Evolutionary conservation across 2,797 vertebrate species (phyloP), one percentile per base, ranked within the genome.

Genomic region (Macrochelys suwanniensis): DNA sequence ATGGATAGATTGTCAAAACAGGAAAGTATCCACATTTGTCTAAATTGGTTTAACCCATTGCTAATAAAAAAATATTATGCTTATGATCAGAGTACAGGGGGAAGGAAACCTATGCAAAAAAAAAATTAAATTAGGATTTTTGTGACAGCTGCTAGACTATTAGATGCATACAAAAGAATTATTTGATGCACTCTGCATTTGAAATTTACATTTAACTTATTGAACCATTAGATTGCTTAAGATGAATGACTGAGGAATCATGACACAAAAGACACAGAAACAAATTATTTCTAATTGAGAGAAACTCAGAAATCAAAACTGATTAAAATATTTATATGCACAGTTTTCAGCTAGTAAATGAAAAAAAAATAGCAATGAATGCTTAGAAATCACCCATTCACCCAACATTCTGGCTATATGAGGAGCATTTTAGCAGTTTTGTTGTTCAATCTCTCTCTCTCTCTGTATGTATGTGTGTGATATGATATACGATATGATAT

Each of bases 141-240:
- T 87, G 49, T 92, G 59, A 89, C 57, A 83, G 28, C 13, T 94
- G 50, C 6, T 81, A 85, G 37, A 13, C 16, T 95, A 84, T 31
- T 96, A 92, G 57, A 90, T 94, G 17, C 50, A 85, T 16, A 42
- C 6, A 89, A 96, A 96, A 90, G 17, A 90, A 88, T 84, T 94
- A 92, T 92, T 80, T 94, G 91, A 95, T 68, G 33, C 23, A 93
- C 79, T 92, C 19, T 85, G 59, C 77, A 82, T 96, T 95, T 93
- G 85, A 96, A 96, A 94, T 91, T 94, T 49, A 84, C 78, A 79
- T 68, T 95, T 80, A 90, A 80, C 80, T 95, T 96, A 80, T 92
- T 97, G 57, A 96, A 49, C 82, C 82, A 92, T 96, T 94, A 84
- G 54, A 93, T 87, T 88, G 23, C 57, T 96, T 89, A 85, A 88